Evolutionary conservation across 2,113 vertebrate genomes (phyloP).

Genomic region (Enhydra lutris): DNA sequence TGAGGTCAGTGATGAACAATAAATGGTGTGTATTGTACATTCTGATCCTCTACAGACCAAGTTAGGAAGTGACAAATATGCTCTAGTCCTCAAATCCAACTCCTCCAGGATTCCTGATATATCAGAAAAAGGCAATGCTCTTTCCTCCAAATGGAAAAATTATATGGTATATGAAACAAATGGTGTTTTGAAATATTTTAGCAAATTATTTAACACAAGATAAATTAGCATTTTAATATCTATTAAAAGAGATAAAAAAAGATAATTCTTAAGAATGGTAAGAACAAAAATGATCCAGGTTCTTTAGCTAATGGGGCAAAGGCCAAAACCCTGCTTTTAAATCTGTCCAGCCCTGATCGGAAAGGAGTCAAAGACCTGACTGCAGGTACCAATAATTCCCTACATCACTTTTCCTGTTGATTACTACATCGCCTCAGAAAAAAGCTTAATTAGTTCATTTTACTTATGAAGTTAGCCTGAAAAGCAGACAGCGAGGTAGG

Average conservation of each 20-base stretch:
- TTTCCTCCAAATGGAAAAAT: background rate
- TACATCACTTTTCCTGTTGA: background rate
- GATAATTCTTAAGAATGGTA: background rate
- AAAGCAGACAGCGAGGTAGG: background rate
- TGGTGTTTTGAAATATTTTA: background rate
- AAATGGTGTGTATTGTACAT: background rate
- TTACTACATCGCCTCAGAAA: background rate
- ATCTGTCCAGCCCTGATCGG: background rate
- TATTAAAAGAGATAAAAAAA: background rate
- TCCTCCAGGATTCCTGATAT: background rate
- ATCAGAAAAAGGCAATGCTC: background rate
- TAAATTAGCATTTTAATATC: background rate
- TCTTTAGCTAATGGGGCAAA: background rate
- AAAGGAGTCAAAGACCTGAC: background rate
- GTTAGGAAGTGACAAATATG: background rate
- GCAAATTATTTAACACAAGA: background rate
- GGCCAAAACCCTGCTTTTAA: background rate
- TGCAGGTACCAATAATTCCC: background rate
- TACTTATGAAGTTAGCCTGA: background rate
- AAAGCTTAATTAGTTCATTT: background rate
- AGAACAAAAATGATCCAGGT: background rate
- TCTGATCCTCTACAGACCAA: background rate
- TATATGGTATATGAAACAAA: background rate
- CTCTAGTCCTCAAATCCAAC: background rate
- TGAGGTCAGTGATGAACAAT: background rate